Base-by-base conservation (phyloP, 2,797 vertebrate genomes). In the Danionella dracula region DNA sequence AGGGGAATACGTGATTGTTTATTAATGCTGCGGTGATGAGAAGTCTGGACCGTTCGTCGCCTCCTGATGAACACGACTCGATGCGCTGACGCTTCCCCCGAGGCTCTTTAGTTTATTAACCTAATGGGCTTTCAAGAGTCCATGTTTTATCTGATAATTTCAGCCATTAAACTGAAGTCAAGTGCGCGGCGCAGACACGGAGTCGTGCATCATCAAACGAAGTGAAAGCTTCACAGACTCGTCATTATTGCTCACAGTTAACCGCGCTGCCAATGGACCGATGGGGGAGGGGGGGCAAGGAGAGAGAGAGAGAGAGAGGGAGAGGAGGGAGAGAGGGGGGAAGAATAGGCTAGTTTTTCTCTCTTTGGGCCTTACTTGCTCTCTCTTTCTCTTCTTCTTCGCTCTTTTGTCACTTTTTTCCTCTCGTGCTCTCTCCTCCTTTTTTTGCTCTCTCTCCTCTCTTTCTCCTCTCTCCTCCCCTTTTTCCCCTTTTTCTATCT, bases 91-190 rank as follows among this genome's bases (percentile, higher is more conserved):
- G 75, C 81, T 68, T 44, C 84, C 88, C 88, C 88, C 85, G 90
- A 83, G 90, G 89, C 87, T 88, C 90, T 91, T 93, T 92, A 92
- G 86, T 85, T 88, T 88, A 87, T 96, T 95, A 95, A 90, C 92
- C 86, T 92, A 91, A 94, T 93, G 90, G 85, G 80, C 83, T 90
- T 90, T 94, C 90, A 92, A 95, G 93, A 89, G 93, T 85, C 89
- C 88, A 82, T 91, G 91, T 92, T 93, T 93, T 89, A 90, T 88
- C 90, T 90, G 89, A 92, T 94, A 90, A 93, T 93, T 93, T 92
- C 88, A 88, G 86, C 92, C 91, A 93, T 96, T 95, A 96, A 86
- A 84, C 82, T 68, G 73, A 87, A 93, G 92, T 93, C 90, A 91
- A 94, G 93, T 91, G 90, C 89, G 90, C 91, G 87, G 90, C 83